These are phyloP conservation scores for Calliopsis andreniformis DNA, from an alignment of 1,140 invertebrate genomes.

Conservation along the genomic window DNA sequence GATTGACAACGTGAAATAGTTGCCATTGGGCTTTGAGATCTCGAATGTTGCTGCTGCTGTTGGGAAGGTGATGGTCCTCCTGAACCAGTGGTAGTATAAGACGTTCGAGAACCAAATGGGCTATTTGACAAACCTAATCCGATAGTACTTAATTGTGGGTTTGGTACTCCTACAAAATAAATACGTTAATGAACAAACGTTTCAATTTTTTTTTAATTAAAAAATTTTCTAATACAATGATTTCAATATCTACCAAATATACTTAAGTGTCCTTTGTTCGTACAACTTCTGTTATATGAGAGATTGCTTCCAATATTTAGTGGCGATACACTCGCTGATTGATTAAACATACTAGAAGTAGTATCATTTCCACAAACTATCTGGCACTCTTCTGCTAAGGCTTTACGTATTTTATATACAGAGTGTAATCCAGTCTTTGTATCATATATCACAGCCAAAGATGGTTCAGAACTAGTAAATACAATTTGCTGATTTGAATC, in stretches of 20 bases:
- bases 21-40: conserved; percentile 85
- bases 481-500: conserved; percentile 84
- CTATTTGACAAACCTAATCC: conserved; percentile 68
- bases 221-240: not conserved
- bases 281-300: conserved; percentile 66
- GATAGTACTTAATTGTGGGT: conserved; percentile 65
- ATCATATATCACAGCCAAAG: conserved; percentile 89
- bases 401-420: conserved; percentile 90
- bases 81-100: conserved; percentile 73
- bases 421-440: conserved; percentile 89
- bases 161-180: conserved; percentile 67
- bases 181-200: conserved; percentile 22
- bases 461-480: conserved; percentile 85
- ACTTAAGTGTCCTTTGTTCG: conserved; percentile 72
- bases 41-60: conserved; percentile 79
- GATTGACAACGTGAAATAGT: conserved; percentile 80
- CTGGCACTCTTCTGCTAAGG: conserved; percentile 87
- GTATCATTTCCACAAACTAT: conserved; percentile 82
- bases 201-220: not conserved
- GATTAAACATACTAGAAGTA: conserved; percentile 80
- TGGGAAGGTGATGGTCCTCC: conserved; percentile 70
- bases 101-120: conserved; percentile 75
- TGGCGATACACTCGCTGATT: conserved; percentile 74
- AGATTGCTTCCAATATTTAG: conserved; percentile 68
- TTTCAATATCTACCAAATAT: conserved; percentile 69